Base-by-base conservation (phyloP, 2,888 invertebrate species). In the Drepana falcataria region DNA sequence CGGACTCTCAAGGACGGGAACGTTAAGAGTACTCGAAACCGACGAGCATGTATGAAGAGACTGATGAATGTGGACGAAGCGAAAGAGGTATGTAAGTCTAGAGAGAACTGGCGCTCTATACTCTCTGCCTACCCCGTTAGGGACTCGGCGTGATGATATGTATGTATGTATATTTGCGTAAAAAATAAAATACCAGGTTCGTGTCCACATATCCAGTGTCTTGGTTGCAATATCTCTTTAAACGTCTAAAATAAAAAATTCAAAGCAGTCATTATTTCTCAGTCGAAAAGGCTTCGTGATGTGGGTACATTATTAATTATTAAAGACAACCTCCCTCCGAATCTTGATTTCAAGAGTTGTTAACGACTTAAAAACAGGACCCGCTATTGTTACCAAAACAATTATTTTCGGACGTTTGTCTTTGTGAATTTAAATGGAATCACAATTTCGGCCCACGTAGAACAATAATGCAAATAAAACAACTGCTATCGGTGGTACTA, bases 251-350 rank as follows among this genome's bases (percentile, higher is more conserved):
- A 71, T 81, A 69, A 80, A 80, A 77, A 79, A 83, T 77, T 80
- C 71, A 79, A 64, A 61, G 59, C 56, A 58, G 60, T 74, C 73
- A 76, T 84, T 83, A 81, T 75, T 81, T 74, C 61, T 68, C 63
- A 61, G 66, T 65, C 52, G 65, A 69, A 65, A 71, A 68, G 68
- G 61, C 63, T 70, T 71, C 44, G 44, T 44, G 69, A 65, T 65
- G 74, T 68, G 73, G 69, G 69, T 68, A 68, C 69, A 73, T 70
- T 74, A 77, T 82, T 81, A 77, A 81, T 82, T 79, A 80, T 79
- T 82, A 72, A 81, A 74, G 61, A 56, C 64, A 59, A 61, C 63
- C 63, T 74, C 69, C 66, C 59, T 61, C 55, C 60, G 69, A 68
- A 68, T 57, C 70, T 67, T 72, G 71, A 71, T 75, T 78, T 76